Evolutionary conservation across 30 jellyfish, hydroid and myxozoan species (phyloP), one percentile per base, ranked within the genome.

Genomic region (Chrysaora quinquecirrha): DNA sequence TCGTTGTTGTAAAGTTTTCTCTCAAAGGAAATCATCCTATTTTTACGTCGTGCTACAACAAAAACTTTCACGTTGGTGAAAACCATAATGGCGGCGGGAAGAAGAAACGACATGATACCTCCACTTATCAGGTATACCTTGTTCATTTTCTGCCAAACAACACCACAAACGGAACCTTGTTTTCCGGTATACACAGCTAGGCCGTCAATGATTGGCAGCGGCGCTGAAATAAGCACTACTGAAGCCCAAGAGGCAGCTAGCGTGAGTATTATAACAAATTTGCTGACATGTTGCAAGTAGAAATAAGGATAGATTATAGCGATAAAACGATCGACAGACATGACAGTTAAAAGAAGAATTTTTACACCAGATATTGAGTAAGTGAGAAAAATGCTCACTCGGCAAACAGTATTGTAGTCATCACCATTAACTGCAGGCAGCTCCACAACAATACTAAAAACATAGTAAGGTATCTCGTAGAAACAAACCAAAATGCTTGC

Each of bases 271-370:
- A 46, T 64, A 10, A 2, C 46, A 65, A 6, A 2, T 64, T 46
- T 78, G 11, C 82, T 63, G 1, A 63, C 56, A 19, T 78, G 30
- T 64, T 47, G 31, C 11, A 24, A 19, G 67, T 78, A 78, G 46
- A 78, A 48, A 32, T 33, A 78, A 6, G 89, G 89, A 32, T 22
- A 65, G 9, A 69, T 4, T 1, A 78, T 64, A n/a, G 89, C 89
- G 11, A 46, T 63, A 16, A 19, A 78, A 11, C 89, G 48, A 31
- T 78, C 89, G 0, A 78, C 0, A 19, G 89, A 78, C 73, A 78
- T 24, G 9, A 75, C 89, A 0, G 73, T 50, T 3, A 78, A 46
- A 0, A 78, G 28, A 67, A 21, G 64, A 27, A 78, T 78, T 28
- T 78, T 78, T 47, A 64, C 33, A 7, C 73, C 47, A 1, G 82